phyloP scores from a whole-genome alignment of 2,888 invertebrate species.

The Amphipoea oculea region DNA sequence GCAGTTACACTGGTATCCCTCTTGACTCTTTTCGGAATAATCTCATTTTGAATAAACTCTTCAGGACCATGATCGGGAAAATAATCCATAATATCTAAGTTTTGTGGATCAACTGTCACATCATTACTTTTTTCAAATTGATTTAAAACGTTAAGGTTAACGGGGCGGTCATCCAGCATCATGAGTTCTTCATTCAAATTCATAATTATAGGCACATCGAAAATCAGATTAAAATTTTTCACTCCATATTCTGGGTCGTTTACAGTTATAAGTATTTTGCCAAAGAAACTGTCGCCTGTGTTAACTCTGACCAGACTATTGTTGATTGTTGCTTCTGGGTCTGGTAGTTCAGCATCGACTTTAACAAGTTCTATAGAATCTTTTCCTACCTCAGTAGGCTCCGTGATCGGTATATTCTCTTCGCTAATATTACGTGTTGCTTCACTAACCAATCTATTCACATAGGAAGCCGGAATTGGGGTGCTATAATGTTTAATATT shows the following conservation, averaged over 20 bases:
- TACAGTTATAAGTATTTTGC: slow-evolving; percentile 46
- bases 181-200: slow-evolving; percentile 39
- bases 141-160: neutral
- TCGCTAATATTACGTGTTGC: neutral
- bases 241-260: slow-evolving; percentile 28
- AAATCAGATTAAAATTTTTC: slow-evolving; percentile 36
- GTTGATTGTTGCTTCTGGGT: slow-evolving; percentile 26
- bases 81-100: neutral
- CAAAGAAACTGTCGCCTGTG: slow-evolving; percentile 6
- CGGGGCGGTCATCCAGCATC: slow-evolving; percentile 11
- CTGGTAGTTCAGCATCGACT: neutral
- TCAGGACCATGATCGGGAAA: neutral
- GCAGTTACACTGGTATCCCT: neutral
- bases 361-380: neutral
- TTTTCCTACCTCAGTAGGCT: fast-evolving
- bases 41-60: neutral
- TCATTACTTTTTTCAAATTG: slow-evolving; percentile 15
- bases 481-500: slow-evolving; percentile 48
- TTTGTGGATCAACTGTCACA: neutral
- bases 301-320: slow-evolving; percentile 15
- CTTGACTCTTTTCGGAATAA: neutral
- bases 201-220: slow-evolving; percentile 46
- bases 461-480: neutral
- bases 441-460: too few relatives aligned
- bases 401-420: fast-evolving